These are phyloP conservation scores for Aricia agestis DNA, from an alignment of 1,140 invertebrate genomes.

Conservation along the genomic window DNA sequence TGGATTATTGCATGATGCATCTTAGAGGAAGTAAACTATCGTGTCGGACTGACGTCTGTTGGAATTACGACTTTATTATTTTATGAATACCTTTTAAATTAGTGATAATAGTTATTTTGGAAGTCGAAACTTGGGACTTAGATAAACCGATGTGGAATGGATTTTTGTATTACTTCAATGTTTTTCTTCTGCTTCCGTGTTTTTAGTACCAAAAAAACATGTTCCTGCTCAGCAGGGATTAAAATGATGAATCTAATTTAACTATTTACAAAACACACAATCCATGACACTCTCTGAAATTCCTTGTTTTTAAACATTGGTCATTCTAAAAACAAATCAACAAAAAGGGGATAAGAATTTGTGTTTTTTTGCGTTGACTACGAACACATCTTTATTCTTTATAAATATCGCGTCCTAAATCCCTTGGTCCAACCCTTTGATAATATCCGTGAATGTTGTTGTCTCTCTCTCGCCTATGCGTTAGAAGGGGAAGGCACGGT, in stretches of 20 bases:
- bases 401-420: conserved; percentile 8
- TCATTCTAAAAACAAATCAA: background rate
- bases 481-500: background rate
- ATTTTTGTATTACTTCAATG: too few species aligned
- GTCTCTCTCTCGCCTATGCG: background rate
- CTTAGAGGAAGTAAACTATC: too few species aligned
- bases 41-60: too few species aligned
- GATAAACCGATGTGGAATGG: too few species aligned
- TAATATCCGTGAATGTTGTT: background rate
- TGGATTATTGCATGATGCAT: too few species aligned
- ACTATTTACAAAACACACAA: background rate
- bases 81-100: too few species aligned
- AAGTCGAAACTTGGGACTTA: too few species aligned
- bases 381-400: conserved; percentile 6
- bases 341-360: background rate
- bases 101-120: too few species aligned
- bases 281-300: background rate
- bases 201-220: too few species aligned
- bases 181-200: too few species aligned
- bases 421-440: conserved; percentile 9
- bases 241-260: background rate
- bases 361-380: background rate
- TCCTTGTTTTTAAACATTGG: background rate
- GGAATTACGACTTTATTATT: too few species aligned
- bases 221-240: too few species aligned